Conservation (phyloP, 2,888 invertebrate genomes). For the Andrena flavipes region DNA sequence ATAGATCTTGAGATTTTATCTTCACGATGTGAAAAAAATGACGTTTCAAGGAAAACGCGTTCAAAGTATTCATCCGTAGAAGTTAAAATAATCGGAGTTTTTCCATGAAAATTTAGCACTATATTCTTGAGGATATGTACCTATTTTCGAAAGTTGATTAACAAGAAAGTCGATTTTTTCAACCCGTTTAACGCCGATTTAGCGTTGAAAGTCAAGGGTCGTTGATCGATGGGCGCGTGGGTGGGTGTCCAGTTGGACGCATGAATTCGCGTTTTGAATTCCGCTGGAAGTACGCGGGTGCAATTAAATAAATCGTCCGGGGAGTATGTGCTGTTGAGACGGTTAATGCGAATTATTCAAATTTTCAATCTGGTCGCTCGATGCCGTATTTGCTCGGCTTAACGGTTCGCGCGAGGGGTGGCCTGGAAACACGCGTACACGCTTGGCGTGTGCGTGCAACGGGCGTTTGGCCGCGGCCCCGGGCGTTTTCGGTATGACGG, state of each 20-base stretch:
- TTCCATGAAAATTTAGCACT: too few species aligned
- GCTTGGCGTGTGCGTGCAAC: conserved; percentile 61
- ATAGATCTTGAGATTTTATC: too few species aligned
- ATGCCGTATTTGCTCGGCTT: conserved; percentile 26
- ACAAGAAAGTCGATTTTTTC: too few species aligned
- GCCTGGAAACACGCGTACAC: conserved; percentile 37
- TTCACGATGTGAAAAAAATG: too few species aligned
- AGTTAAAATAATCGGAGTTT: too few species aligned
- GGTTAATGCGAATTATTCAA: conserved; percentile 53
- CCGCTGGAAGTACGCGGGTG: not conserved
- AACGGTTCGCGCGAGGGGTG: conserved; percentile 49
- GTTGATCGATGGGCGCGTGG: not conserved
- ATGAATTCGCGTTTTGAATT: not conserved
- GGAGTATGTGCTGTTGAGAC: conserved; percentile 4
- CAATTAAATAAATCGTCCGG: not conserved
- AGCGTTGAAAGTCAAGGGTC: conserved; percentile 18
- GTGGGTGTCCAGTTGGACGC: not conserved
- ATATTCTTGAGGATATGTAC: too few species aligned
- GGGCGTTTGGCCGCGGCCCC: conserved; percentile 49
- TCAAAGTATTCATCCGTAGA: too few species aligned
- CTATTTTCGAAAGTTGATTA: too few species aligned
- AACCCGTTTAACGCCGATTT: not conserved
- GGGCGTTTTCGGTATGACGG: conserved; percentile 67
- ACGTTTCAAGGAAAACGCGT: too few species aligned
- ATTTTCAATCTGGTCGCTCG: conserved; percentile 43